Conservation (phyloP, 2,888 invertebrate species). For the Crepidodera aurea region DNA sequence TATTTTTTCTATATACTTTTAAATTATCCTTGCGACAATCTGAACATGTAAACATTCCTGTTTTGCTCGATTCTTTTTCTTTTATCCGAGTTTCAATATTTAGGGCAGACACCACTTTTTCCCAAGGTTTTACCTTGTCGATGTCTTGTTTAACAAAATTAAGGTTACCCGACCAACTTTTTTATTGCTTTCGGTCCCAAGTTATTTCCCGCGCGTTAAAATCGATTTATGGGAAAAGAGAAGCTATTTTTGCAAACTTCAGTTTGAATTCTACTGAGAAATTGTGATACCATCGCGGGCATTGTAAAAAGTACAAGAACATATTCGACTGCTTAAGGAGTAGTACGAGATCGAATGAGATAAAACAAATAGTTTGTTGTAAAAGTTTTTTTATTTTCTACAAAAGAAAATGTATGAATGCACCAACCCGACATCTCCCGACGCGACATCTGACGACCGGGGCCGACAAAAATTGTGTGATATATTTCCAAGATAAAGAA, state of each 20-base stretch:
- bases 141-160: slow-evolving; percentile 37
- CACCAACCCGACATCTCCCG: no score
- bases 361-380: no score
- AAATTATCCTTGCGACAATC: no score
- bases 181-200: slow-evolving; percentile 17
- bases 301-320: neutral
- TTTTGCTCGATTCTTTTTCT: neutral
- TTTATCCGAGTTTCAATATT: neutral
- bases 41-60: no score
- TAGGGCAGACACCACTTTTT: neutral
- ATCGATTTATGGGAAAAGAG: slow-evolving; percentile 6
- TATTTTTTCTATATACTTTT: no score
- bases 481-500: no score
- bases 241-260: neutral
- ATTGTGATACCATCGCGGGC: neutral
- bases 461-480: no score
- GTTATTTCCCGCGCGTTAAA: slow-evolving; percentile 2
- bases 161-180: slow-evolving; percentile 20
- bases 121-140: slow-evolving; percentile 33
- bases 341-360: neutral
- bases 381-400: no score
- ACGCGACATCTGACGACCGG: no score
- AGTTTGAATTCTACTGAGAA: slow-evolving; percentile 1
- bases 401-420: no score
- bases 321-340: neutral